Conservation (phyloP, 2,888 invertebrate species). For the Drosophila percnosoma region DNA sequence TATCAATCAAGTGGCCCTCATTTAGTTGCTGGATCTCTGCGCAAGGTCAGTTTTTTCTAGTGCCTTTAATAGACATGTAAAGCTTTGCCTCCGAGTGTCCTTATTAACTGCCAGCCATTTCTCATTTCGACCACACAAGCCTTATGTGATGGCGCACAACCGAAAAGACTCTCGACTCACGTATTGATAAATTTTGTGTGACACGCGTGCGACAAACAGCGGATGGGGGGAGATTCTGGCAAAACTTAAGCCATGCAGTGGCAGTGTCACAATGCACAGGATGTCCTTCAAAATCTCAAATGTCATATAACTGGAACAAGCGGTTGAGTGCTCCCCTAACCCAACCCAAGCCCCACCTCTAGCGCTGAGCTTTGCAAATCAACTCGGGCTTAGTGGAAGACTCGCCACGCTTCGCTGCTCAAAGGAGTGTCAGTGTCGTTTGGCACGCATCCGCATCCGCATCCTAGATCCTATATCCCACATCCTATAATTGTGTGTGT, state of each 20-base stretch:
- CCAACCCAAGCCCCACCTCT: background rate
- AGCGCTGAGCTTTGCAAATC: constrained; percentile 69
- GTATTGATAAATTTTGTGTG: constrained; percentile 67
- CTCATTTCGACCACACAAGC: constrained; percentile 54
- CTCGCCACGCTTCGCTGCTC: constrained; percentile 58
- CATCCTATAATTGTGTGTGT: constrained; percentile 22
- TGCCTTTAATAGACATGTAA: constrained; percentile 49
- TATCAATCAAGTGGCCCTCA: constrained; percentile 62
- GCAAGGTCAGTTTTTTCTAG: constrained; percentile 26
- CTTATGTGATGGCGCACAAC: constrained; percentile 23
- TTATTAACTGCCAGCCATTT: constrained; percentile 70
- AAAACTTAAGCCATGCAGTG: constrained; percentile 52
- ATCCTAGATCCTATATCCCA: constrained; percentile 12
- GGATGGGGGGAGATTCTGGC: constrained; percentile 35
- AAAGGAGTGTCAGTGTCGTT: constrained; percentile 70
- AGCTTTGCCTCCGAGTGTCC: constrained; percentile 55
- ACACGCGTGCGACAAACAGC: constrained; percentile 31
- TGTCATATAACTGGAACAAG: constrained; percentile 63
- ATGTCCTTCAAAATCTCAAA: constrained; percentile 72
- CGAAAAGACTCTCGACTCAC: constrained; percentile 28
- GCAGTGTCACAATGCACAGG: constrained; percentile 6
- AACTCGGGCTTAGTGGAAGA: constrained; percentile 67
- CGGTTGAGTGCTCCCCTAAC: constrained; percentile 31
- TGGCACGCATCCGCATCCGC: constrained; percentile 58
- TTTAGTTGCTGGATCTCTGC: background rate